These are phyloP conservation scores for Sebastes baramenuke DNA, from an alignment of 2,797 vertebrate genomes.

Conservation along the genomic window DNA sequence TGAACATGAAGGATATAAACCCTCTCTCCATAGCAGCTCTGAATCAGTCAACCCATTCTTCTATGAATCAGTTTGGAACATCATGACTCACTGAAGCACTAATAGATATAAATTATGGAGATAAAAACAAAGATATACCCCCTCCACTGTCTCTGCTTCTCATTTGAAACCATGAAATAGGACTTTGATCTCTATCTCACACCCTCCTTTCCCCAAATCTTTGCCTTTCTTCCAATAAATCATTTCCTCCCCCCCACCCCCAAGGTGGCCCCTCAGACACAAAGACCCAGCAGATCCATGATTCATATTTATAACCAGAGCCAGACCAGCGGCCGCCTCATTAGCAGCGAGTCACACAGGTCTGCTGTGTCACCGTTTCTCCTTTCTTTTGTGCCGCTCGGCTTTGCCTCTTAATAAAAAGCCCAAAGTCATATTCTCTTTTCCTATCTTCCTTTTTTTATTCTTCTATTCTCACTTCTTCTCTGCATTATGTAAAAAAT, in stretches of 20 bases:
- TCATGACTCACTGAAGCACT: conserved; percentile 1
- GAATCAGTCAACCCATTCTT: neutral
- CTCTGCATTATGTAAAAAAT: neutral
- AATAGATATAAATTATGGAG: neutral
- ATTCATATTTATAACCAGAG: conserved; percentile 70
- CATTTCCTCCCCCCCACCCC: neutral
- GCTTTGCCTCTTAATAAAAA: conserved; percentile 9
- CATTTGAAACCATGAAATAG: conserved; percentile 16
- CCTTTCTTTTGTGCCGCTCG: neutral
- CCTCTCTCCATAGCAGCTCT: neutral
- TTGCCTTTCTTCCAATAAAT: conserved; percentile 34
- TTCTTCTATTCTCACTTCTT: neutral
- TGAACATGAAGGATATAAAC: neutral
- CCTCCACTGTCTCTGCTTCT: neutral
- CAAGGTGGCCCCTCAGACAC: conserved; percentile 29
- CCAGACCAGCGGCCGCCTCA: conserved; percentile 60
- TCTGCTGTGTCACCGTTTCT: conserved; percentile 46
- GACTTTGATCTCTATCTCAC: conserved; percentile 27
- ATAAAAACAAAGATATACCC: neutral
- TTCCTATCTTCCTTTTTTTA: neutral
- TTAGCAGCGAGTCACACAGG: conserved; percentile 46
- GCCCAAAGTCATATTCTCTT: neutral
- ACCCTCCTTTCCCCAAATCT: conserved; percentile 5
- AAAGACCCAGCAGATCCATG: conserved; percentile 42
- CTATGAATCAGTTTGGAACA: neutral